Conservation (phyloP, 2,888 invertebrate species). For the Argynnis bischoffii region DNA sequence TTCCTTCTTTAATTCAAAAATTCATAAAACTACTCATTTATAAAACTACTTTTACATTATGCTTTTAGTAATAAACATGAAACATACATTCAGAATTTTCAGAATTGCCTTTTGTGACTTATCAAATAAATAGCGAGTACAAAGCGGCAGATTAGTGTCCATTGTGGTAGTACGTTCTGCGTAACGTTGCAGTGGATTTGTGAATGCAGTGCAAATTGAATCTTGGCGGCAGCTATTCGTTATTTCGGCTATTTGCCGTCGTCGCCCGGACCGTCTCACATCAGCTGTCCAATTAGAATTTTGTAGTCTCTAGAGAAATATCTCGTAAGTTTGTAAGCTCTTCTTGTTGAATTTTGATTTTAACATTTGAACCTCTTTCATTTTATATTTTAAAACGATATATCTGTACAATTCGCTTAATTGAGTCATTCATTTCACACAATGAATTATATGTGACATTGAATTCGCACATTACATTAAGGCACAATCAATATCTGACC, state of each 20-base stretch:
- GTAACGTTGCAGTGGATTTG: slow-evolving; percentile 32
- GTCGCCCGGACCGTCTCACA: slow-evolving; percentile 10
- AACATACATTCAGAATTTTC: neutral
- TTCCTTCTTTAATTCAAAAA: too few species aligned
- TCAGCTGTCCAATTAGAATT: slow-evolving; percentile 16
- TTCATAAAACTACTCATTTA: too few species aligned
- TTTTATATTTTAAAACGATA: neutral
- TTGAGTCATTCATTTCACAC: slow-evolving; percentile 17
- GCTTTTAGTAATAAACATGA: too few species aligned
- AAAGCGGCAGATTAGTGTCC: slow-evolving; percentile 16
- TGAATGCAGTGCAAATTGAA: slow-evolving; percentile 38
- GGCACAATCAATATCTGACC: slow-evolving; percentile 34
- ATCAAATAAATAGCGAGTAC: slow-evolving; percentile 19
- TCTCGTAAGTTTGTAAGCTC: neutral
- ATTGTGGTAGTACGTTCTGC: slow-evolving; percentile 12
- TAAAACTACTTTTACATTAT: too few species aligned
- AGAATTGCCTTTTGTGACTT: neutral
- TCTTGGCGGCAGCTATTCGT: slow-evolving; percentile 30
- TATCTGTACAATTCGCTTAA: slow-evolving; percentile 12
- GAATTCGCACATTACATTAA: slow-evolving; percentile 31
- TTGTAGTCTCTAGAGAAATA: neutral
- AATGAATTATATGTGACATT: slow-evolving; percentile 28
- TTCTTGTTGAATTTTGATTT: too few species aligned
- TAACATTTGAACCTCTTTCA: neutral
- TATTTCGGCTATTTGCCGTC: slow-evolving; percentile 22